These are phyloP conservation scores for Canis aureus DNA, from an alignment of 2,113 vertebrate species.

Conservation along the genomic window DNA sequence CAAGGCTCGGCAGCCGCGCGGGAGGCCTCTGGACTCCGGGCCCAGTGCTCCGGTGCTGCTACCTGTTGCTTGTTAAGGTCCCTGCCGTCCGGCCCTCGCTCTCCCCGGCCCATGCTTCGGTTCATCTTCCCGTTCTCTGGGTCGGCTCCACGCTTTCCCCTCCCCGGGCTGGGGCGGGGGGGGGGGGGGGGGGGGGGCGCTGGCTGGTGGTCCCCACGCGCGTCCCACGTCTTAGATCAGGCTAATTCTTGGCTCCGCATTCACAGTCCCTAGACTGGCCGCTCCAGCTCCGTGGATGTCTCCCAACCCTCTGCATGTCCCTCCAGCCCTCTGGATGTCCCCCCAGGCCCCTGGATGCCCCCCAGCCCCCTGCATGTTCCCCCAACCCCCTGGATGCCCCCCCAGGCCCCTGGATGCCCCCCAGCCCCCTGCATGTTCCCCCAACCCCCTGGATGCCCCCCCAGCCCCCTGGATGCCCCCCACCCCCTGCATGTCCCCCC, in stretches of 20 bases:
- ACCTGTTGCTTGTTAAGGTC: not conserved
- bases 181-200: no score
- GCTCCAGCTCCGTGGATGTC: not conserved
- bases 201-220: not conserved
- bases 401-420: no score
- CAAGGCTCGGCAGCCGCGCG: not conserved
- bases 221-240: accelerated
- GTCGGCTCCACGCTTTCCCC: not conserved
- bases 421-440: no score
- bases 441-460: no score
- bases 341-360: no score
- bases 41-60: not conserved
- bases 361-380: no score
- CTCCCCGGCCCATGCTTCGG: accelerated
- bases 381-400: no score
- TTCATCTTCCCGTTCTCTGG: not conserved
- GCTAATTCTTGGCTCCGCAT: not conserved
- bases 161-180: no score
- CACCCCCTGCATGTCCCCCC: no score
- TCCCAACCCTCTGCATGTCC: no score
- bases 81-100: not conserved
- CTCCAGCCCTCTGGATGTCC: no score
- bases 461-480: no score
- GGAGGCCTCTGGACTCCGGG: not conserved
- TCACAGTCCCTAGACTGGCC: not conserved